A percentile compares a stretch with the other conserved stretches of the same genome.
Evolutionary conservation across 2,888 invertebrate genomes (phyloP).

Genomic region (Meiosimyza platycephala): DNA sequence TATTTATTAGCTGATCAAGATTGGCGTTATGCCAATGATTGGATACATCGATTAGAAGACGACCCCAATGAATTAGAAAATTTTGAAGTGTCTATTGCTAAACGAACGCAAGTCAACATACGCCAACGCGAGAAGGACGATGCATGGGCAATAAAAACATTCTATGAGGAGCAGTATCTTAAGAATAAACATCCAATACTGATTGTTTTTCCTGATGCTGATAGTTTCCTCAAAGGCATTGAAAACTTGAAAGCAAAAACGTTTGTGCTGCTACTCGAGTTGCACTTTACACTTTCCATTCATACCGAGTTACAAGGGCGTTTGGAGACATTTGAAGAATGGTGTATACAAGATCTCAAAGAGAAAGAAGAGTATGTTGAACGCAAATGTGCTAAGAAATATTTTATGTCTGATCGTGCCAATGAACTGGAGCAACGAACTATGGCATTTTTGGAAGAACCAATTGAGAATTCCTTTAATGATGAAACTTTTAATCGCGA

Average conservation of each 20-base stretch:
- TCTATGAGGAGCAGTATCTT: slow-evolving; percentile 60
- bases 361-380: slow-evolving; percentile 60
- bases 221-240: slow-evolving; percentile 57
- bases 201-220: slow-evolving; percentile 59
- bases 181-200: slow-evolving; percentile 58
- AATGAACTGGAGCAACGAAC: slow-evolving; percentile 53
- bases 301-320: slow-evolving; percentile 58
- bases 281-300: slow-evolving; percentile 62
- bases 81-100: slow-evolving; percentile 59
- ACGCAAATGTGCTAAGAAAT: slow-evolving; percentile 60
- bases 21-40: slow-evolving; percentile 63
- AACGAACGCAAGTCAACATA: slow-evolving; percentile 57
- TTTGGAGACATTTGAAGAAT: slow-evolving; percentile 55
- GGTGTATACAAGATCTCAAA: slow-evolving; percentile 58
- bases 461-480: slow-evolving; percentile 54
- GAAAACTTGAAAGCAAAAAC: slow-evolving; percentile 61
- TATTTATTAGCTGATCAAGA: slow-evolving; percentile 63
- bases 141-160: slow-evolving; percentile 64
- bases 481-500: slow-evolving; percentile 52
- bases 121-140: slow-evolving; percentile 62
- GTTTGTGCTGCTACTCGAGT: slow-evolving; percentile 60
- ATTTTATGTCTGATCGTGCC: slow-evolving; percentile 61
- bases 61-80: slow-evolving; percentile 56
- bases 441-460: slow-evolving; percentile 48
- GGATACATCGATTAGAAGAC: slow-evolving; percentile 59